A percentile compares a stretch with the other conserved stretches of the same genome.
Evolutionary conservation across 2,888 invertebrate species (phyloP).

Genomic region (Drosophila niveifrons): DNA sequence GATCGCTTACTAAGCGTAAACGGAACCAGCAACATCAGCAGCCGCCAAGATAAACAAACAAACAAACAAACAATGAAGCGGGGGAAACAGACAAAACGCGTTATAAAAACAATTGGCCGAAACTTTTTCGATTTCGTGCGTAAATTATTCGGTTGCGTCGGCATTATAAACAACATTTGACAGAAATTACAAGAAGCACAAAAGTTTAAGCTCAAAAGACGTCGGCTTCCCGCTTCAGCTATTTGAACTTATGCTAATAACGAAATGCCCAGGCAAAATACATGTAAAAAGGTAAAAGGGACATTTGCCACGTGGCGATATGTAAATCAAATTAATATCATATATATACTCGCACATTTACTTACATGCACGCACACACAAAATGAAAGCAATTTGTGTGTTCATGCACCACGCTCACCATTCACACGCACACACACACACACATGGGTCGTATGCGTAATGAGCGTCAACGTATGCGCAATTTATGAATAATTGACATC

Average conservation of each 20-base stretch:
- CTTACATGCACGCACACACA: slow-evolving; percentile 16
- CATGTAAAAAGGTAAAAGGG: slow-evolving; percentile 35
- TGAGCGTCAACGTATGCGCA: slow-evolving; percentile 63
- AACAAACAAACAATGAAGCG: slow-evolving; percentile 25
- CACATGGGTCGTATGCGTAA: slow-evolving; percentile 68
- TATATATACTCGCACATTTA: slow-evolving; percentile 15
- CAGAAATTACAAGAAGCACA: slow-evolving; percentile 54
- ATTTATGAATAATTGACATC: slow-evolving; percentile 77
- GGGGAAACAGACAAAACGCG: background rate
- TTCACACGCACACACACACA: slow-evolving; percentile 16
- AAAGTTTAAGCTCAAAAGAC: slow-evolving; percentile 26
- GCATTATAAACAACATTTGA: slow-evolving; percentile 50
- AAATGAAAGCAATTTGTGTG: slow-evolving; percentile 42
- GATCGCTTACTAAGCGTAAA: slow-evolving; percentile 3
- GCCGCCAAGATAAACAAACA: slow-evolving; percentile 26
- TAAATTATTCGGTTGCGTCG: slow-evolving; percentile 52
- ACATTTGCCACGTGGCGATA: slow-evolving; percentile 40
- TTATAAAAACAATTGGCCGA: slow-evolving; percentile 22
- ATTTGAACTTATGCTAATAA: slow-evolving; percentile 68
- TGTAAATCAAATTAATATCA: slow-evolving; percentile 71
- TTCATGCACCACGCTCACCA: background rate
- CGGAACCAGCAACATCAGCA: slow-evolving; percentile 1
- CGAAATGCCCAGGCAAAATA: slow-evolving; percentile 13
- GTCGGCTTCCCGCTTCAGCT: slow-evolving; percentile 36
- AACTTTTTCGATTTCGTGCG: slow-evolving; percentile 72